phyloP scores from a whole-genome alignment of 2,797 vertebrate genomes.

The Thaleichthys pacificus region DNA sequence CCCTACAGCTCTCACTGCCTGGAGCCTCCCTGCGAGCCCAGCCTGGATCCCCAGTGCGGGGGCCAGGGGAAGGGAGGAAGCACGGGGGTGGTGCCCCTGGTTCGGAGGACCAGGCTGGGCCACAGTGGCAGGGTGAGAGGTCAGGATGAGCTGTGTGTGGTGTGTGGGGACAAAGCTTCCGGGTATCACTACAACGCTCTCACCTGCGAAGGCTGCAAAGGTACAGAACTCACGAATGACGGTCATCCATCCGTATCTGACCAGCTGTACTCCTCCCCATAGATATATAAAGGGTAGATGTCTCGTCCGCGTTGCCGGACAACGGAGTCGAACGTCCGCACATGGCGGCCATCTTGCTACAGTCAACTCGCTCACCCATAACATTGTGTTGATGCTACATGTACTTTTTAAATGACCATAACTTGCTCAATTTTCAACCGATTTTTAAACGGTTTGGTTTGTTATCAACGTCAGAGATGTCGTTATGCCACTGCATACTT shows the following conservation, averaged over 20 bases:
- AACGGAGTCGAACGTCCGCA: too few relatives aligned
- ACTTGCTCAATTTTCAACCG: too few relatives aligned
- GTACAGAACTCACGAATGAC: conserved; percentile 57
- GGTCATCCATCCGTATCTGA: background rate
- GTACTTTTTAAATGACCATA: too few relatives aligned
- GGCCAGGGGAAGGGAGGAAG: conserved; percentile 51
- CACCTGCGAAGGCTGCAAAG: conserved; percentile 96
- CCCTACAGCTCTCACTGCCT: conserved; percentile 75
- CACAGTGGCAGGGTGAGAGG: conserved; percentile 76
- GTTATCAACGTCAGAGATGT: too few relatives aligned
- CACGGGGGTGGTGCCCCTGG: conserved; percentile 61
- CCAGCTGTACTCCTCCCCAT: background rate
- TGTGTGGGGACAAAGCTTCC: conserved; percentile 92
- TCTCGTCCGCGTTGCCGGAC: too few relatives aligned
- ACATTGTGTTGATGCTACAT: too few relatives aligned
- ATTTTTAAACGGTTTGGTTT: too few relatives aligned
- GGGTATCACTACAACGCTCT: conserved; percentile 96
- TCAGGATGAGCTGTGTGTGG: conserved; percentile 91
- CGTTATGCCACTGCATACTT: too few relatives aligned
- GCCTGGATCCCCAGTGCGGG: conserved; percentile 67
- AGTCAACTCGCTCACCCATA: too few relatives aligned
- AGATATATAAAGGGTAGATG: too few relatives aligned
- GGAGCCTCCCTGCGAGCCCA: conserved; percentile 71
- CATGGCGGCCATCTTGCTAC: too few relatives aligned
- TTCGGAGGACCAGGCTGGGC: conserved; percentile 76